Conservation (phyloP, 2,888 invertebrate species). For the Lasioglossum figueresi region DNA sequence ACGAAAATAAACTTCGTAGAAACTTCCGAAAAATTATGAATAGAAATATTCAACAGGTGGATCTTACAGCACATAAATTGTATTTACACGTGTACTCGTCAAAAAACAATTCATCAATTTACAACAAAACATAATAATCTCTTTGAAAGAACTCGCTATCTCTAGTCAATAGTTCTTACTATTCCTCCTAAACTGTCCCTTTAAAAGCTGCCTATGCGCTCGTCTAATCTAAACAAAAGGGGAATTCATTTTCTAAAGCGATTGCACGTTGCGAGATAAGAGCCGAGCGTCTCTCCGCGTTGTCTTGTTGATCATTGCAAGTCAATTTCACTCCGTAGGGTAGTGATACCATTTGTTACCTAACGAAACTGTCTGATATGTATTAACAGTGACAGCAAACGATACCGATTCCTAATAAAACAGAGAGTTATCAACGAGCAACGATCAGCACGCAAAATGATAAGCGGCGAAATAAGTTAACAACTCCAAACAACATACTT, state of each 20-base stretch:
- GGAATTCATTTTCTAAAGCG: background rate
- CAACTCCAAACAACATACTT: constrained; percentile 22
- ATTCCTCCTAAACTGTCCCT: constrained; percentile 3
- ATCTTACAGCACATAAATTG: constrained; percentile 69
- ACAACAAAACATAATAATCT: constrained; percentile 71
- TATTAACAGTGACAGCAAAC: constrained; percentile 27
- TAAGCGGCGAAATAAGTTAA: constrained; percentile 39
- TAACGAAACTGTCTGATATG: constrained; percentile 43
- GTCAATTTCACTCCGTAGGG: constrained; percentile 16
- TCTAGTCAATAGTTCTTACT: constrained; percentile 50
- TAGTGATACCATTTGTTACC: constrained; percentile 44
- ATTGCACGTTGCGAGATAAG: background rate
- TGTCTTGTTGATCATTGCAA: background rate
- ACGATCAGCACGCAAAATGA: constrained; percentile 23
- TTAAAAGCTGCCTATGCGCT: constrained; percentile 8
- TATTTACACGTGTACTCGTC: constrained; percentile 71
- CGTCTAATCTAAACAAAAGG: background rate
- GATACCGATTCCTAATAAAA: constrained; percentile 1
- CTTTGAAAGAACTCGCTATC: constrained; percentile 68
- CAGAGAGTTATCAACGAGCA: constrained; percentile 24
- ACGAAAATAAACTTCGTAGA: constrained; percentile 65
- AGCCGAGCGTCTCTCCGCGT: background rate
- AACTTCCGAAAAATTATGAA: constrained; percentile 63
- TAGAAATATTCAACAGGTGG: constrained; percentile 65
- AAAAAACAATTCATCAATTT: constrained; percentile 68